These are phyloP conservation scores for Cylindroiulus punctatus DNA, from an alignment of 2,888 invertebrate species.

Conservation along the genomic window DNA sequence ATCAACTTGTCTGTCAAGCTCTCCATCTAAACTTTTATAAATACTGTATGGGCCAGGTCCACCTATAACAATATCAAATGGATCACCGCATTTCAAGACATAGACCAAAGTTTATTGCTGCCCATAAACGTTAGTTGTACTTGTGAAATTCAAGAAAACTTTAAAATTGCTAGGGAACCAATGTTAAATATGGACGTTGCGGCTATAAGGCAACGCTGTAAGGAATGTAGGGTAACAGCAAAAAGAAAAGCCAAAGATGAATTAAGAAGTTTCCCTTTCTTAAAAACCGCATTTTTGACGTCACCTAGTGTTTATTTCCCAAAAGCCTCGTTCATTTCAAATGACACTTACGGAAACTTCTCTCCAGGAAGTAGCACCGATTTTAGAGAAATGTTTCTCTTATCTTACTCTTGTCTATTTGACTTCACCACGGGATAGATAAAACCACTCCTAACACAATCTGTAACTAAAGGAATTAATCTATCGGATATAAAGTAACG, in stretches of 20 bases:
- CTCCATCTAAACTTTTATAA: background rate
- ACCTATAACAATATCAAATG: background rate
- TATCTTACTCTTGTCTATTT: background rate
- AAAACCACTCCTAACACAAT: background rate
- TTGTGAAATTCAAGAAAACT: background rate
- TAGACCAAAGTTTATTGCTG: background rate
- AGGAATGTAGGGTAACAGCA: too few species aligned
- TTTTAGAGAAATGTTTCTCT: background rate
- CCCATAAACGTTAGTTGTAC: background rate
- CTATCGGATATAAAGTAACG: background rate
- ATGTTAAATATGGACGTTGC: background rate
- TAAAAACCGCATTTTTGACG: background rate
- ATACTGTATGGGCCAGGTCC: background rate
- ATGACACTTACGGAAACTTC: conserved; percentile 1
- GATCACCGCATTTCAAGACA: background rate
- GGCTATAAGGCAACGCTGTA: too few species aligned
- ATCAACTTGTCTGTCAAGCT: background rate
- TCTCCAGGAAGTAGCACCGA: background rate
- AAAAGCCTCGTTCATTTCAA: background rate
- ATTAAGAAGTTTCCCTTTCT: background rate
- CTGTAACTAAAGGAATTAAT: background rate
- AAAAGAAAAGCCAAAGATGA: background rate
- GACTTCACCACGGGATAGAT: background rate
- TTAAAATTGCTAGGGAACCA: background rate
- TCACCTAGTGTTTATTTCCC: background rate